Percentiles rank a stretch among this genome's conserved stretches.
These are phyloP conservation scores for Orthosia gracilis DNA, from an alignment of 2,888 invertebrate species.

Conservation along the genomic window DNA sequence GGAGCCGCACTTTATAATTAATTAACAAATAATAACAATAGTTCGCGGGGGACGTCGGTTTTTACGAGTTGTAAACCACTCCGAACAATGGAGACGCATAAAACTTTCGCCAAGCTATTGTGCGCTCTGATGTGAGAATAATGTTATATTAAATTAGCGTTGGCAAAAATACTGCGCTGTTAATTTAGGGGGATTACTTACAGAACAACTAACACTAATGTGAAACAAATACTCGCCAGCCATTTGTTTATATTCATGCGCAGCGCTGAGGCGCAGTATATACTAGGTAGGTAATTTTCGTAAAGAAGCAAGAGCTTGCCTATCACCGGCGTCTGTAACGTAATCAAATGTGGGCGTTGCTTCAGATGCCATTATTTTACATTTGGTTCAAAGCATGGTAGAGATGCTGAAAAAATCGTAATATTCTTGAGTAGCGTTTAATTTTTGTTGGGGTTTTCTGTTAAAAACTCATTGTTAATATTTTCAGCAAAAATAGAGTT, in stretches of 20 bases:
- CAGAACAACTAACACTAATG: conserved; percentile 34
- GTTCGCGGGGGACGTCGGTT: conserved; percentile 68
- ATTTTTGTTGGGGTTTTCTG: too few species aligned
- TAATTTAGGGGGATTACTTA: conserved; percentile 34
- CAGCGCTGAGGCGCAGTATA: neutral
- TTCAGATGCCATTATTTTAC: too few species aligned
- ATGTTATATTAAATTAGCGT: conserved; percentile 62
- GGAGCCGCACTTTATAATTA: conserved; percentile 71
- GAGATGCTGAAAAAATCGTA: neutral
- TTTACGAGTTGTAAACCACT: conserved; percentile 67
- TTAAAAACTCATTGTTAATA: neutral
- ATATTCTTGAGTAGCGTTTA: neutral
- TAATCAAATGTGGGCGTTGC: neutral
- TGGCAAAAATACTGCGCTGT: conserved; percentile 59
- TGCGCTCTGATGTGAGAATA: conserved; percentile 65
- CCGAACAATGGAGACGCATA: conserved; percentile 68
- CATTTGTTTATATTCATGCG: conserved; percentile 10
- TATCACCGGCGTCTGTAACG: neutral
- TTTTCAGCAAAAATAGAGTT: neutral
- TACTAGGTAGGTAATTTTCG: neutral
- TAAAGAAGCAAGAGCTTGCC: neutral
- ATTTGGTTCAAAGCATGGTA: neutral
- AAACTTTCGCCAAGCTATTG: conserved; percentile 65
- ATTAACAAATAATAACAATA: conserved; percentile 76
- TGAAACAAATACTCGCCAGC: conserved; percentile 25